phyloP scores from a whole-genome alignment of 2,797 vertebrate genomes.

The Cryptoblepharus egeriae region DNA sequence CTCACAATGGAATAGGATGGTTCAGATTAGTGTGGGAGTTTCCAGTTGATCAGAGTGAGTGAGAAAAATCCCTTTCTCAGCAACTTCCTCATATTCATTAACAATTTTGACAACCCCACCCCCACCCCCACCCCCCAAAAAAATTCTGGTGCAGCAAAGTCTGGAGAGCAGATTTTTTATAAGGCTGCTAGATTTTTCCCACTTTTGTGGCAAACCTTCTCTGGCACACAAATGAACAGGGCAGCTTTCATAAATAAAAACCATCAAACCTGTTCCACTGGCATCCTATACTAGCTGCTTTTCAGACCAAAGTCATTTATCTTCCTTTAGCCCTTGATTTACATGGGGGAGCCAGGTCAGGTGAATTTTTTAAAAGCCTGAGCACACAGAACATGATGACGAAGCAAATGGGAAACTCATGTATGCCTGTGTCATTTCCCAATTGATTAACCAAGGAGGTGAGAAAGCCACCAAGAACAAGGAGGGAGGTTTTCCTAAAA shows the following conservation, averaged over 20 bases:
- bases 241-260: background rate
- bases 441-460: background rate
- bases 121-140: too few species aligned
- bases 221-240: background rate
- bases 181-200: background rate
- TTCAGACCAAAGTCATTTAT: background rate
- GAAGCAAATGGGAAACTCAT: background rate
- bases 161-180: background rate
- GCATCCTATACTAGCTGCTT: background rate
- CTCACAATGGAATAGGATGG: background rate
- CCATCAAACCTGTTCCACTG: background rate
- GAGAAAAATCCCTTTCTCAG: background rate
- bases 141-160: background rate
- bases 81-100: background rate
- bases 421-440: background rate
- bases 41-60: too few species aligned
- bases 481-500: background rate
- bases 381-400: background rate
- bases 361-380: background rate
- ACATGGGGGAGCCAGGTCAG: background rate
- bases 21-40: background rate
- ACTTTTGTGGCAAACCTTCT: background rate
- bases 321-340: background rate
- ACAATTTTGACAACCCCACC: constrained; percentile 3
- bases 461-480: background rate